Conservation (phyloP, 2,113 vertebrate species). For the Ciconia stormi region DNA sequence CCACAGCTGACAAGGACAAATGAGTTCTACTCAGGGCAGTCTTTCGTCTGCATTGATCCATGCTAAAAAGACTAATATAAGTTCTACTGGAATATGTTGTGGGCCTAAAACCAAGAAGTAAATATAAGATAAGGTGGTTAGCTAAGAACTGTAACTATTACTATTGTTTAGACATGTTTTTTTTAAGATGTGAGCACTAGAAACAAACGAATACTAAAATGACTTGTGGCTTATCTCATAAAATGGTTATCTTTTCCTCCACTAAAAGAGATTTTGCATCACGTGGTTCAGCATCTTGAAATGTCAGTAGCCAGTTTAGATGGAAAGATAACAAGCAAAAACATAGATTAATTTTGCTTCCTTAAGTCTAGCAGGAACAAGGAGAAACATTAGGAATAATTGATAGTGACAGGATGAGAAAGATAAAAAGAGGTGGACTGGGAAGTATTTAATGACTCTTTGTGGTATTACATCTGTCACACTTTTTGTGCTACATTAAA, state of each 20-base stretch:
- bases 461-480: constrained; percentile 76
- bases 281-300: background rate
- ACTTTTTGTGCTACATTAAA: constrained; percentile 78
- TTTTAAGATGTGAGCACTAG: background rate
- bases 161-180: background rate
- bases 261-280: background rate
- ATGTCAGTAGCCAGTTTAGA: constrained; percentile 9
- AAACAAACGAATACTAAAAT: constrained; percentile 18
- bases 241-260: constrained; percentile 7
- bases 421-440: constrained; percentile 72
- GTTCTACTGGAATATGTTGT: constrained; percentile 21
- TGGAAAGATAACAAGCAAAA: constrained; percentile 24
- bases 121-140: constrained; percentile 15
- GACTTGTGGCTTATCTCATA: background rate
- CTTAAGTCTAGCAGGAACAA: constrained; percentile 18
- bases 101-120: background rate
- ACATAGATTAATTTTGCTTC: constrained; percentile 37
- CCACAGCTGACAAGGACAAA: constrained; percentile 59
- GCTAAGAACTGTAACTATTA: background rate
- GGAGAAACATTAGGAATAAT: constrained; percentile 66
- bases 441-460: constrained; percentile 76
- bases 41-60: constrained; percentile 58
- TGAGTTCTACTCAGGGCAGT: constrained; percentile 15
- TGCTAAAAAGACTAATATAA: constrained; percentile 33
- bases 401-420: constrained; percentile 64